Conservation (phyloP, 2,888 invertebrate species). For the Tetragnatha montana region DNA sequence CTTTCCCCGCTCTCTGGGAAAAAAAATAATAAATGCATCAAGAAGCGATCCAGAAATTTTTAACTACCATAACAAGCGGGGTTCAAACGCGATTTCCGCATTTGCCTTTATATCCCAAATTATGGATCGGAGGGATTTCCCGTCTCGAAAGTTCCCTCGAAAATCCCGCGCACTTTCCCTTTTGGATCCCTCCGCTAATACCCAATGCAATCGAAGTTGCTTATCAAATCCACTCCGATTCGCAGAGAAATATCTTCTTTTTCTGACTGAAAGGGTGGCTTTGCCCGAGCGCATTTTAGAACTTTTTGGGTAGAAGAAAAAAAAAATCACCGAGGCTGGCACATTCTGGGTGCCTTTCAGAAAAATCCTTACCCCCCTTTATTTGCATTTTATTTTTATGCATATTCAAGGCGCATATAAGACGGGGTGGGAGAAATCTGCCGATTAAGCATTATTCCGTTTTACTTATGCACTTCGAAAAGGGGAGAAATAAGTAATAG, state of each 20-base stretch:
- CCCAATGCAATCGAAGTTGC: slow-evolving; percentile 36
- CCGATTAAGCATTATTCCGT: slow-evolving; percentile 44
- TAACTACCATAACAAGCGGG: slow-evolving; percentile 66
- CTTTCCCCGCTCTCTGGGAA: not conserved
- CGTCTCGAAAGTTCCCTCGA: slow-evolving; percentile 24
- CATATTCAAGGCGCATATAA: not conserved
- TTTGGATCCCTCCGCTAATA: slow-evolving; percentile 18
- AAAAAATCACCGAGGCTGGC: not conserved
- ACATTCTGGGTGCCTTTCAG: not conserved
- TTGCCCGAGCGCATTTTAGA: slow-evolving; percentile 42
- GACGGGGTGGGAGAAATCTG: not conserved
- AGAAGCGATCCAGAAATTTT: slow-evolving; percentile 56
- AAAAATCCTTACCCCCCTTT: slow-evolving; percentile 1
- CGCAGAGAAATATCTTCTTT: slow-evolving; percentile 1
- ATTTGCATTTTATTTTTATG: slow-evolving; percentile 14
- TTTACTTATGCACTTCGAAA: not conserved
- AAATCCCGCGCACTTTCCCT: slow-evolving; percentile 8
- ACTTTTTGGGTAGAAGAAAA: slow-evolving; percentile 22
- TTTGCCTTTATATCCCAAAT: slow-evolving; percentile 11
- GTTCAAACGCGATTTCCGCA: slow-evolving; percentile 28
- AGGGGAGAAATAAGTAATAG: not conserved
- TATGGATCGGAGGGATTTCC: slow-evolving; percentile 1
- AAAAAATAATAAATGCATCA: not conserved
- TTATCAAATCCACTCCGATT: slow-evolving; percentile 43
- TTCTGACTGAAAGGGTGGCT: slow-evolving; percentile 25